Percentiles rank a stretch among this genome's conserved stretches.
Evolutionary conservation across 2,888 invertebrate species (phyloP).

Genomic region (Drosophila neonasuta): DNA sequence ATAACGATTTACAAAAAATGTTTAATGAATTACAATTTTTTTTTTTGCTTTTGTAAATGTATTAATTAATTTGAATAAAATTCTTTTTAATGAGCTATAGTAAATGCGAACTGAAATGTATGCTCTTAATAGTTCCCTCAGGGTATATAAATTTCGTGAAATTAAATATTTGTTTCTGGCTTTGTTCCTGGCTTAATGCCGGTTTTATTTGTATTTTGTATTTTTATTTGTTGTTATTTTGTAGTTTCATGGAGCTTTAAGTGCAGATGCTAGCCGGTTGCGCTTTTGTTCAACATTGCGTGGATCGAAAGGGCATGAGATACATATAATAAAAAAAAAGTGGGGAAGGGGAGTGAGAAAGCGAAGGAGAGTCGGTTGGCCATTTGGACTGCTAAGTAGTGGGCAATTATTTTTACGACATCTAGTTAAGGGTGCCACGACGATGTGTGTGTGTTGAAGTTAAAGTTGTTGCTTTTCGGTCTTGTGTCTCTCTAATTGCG

Average conservation of each 20-base stretch:
- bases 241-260: constrained; percentile 55
- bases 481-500: constrained; percentile 61
- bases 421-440: constrained; percentile 72
- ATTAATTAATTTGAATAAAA: constrained; percentile 2
- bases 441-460: constrained; percentile 47
- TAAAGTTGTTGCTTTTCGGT: constrained; percentile 62
- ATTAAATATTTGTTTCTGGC: not conserved
- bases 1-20: not conserved
- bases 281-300: constrained; percentile 39
- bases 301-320: constrained; percentile 22
- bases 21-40: not conserved
- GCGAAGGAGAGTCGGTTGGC: constrained; percentile 38
- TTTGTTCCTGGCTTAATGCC: constrained; percentile 32
- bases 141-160: constrained; percentile 30
- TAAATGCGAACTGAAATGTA: not conserved
- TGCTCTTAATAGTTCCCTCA: constrained; percentile 2
- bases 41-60: not conserved
- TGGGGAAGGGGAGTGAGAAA: constrained; percentile 1
- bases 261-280: constrained; percentile 53
- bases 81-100: not conserved
- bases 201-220: constrained; percentile 46
- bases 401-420: constrained; percentile 78
- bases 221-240: constrained; percentile 55
- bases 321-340: not conserved
- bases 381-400: constrained; percentile 74